These are phyloP conservation scores for Arnoldichthys spilopterus DNA, from an alignment of 2,797 vertebrate genomes.

Conservation along the genomic window DNA sequence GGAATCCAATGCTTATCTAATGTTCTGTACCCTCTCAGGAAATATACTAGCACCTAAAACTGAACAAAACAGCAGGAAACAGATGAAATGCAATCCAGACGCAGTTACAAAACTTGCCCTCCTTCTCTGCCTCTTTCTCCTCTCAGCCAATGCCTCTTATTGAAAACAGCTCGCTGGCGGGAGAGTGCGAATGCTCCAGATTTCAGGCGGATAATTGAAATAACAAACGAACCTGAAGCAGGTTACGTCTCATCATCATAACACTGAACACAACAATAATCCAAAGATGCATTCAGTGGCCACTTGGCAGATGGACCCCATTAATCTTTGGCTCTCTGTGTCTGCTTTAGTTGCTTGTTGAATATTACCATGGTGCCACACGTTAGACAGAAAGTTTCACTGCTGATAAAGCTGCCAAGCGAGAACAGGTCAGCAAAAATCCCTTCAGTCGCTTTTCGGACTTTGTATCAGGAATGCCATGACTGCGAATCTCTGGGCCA, in stretches of 20 bases:
- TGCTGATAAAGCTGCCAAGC: constrained; percentile 36
- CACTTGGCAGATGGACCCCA: neutral
- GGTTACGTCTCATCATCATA: neutral
- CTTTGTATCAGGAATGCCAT: neutral
- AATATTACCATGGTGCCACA: constrained; percentile 15
- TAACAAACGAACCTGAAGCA: constrained; percentile 26
- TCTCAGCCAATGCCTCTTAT: constrained; percentile 51
- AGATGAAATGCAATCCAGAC: constrained; percentile 65
- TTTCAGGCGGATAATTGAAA: constrained; percentile 23
- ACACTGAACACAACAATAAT: neutral
- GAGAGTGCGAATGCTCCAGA: constrained; percentile 38
- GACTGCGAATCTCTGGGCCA: neutral
- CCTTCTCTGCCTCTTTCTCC: constrained; percentile 41
- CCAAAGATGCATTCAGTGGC: neutral
- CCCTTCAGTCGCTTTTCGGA: neutral
- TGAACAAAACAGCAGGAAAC: constrained; percentile 63
- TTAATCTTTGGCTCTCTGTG: neutral
- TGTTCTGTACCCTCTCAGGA: constrained; percentile 63
- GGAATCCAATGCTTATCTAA: constrained; percentile 63
- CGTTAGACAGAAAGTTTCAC: constrained; percentile 28
- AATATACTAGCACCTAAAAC: constrained; percentile 62
- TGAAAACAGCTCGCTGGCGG: constrained; percentile 57
- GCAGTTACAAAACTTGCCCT: constrained; percentile 50
- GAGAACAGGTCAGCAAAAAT: constrained; percentile 29
- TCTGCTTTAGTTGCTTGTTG: neutral